A percentile compares a stretch with the other conserved stretches of the same genome.
Evolutionary conservation across 2,113 vertebrate genomes (phyloP).

Genomic region (Conger conger): DNA sequence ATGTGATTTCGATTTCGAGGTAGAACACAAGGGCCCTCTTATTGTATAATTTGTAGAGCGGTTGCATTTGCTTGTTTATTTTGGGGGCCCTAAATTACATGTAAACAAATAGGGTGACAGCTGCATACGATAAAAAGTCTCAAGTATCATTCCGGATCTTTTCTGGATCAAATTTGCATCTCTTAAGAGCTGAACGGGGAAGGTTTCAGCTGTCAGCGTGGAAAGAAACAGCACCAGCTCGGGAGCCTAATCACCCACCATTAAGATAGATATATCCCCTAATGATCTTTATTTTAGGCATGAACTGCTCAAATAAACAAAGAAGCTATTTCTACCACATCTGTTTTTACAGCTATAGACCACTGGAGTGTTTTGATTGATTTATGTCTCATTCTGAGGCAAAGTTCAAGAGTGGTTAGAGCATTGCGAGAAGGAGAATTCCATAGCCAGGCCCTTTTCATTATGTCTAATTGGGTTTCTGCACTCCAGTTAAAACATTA

Average conservation of each 20-base stretch:
- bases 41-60: slow-evolving; percentile 42
- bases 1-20: slow-evolving; percentile 43
- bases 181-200: background rate
- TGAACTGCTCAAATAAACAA: slow-evolving; percentile 1
- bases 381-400: background rate
- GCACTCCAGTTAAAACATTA: background rate
- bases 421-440: background rate
- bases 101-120: slow-evolving; percentile 24
- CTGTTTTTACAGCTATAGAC: background rate
- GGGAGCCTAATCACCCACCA: background rate
- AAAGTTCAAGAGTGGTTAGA: background rate
- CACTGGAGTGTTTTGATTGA: background rate
- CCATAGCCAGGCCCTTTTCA: background rate
- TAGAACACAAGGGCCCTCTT: slow-evolving; percentile 31
- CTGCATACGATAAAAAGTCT: slow-evolving; percentile 4
- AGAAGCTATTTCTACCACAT: background rate
- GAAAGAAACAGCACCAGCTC: background rate
- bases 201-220: background rate
- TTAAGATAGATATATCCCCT: background rate
- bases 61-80: slow-evolving; percentile 46
- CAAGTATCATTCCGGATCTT: background rate
- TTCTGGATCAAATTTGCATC: background rate
- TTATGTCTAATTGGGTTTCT: background rate
- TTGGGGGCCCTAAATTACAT: slow-evolving; percentile 15
- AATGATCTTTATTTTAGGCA: background rate